Percentiles rank a stretch among this genome's conserved stretches.
Conservation (phyloP, 2,797 vertebrate species). For the Cynodonichthys magdalenae region DNA sequence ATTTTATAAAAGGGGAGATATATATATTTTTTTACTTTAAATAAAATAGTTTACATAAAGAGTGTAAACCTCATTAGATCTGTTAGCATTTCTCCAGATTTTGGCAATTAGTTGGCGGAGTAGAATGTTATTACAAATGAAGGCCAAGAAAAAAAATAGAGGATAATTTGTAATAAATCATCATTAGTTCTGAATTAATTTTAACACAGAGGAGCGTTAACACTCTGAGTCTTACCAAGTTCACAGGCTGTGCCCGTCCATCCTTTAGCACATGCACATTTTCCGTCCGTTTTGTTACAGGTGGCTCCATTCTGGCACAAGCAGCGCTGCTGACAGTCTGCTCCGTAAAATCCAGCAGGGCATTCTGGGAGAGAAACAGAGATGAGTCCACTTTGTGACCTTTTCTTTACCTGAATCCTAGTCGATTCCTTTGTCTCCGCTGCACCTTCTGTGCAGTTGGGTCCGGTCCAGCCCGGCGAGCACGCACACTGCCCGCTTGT, state of each 20-base stretch:
- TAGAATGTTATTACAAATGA: conserved; percentile 13
- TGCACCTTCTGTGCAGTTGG: conserved; percentile 86
- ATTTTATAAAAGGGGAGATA: background rate
- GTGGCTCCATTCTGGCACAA: conserved; percentile 87
- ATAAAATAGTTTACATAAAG: conserved; percentile 5
- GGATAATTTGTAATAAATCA: conserved; percentile 10
- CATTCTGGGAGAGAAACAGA: conserved; percentile 79
- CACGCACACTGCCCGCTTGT: conserved; percentile 86
- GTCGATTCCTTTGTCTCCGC: background rate
- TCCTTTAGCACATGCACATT: conserved; percentile 83
- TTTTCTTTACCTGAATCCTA: conserved; percentile 17
- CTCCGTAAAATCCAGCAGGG: conserved; percentile 81
- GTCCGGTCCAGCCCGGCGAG: conserved; percentile 86
- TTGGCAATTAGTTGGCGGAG: background rate
- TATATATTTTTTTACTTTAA: conserved; percentile 2
- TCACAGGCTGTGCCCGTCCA: conserved; percentile 91
- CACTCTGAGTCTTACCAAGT: conserved; percentile 77
- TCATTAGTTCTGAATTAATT: background rate
- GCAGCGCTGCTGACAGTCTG: conserved; percentile 84
- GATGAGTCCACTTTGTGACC: conserved; percentile 10
- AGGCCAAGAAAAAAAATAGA: background rate
- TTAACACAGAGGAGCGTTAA: conserved; percentile 24
- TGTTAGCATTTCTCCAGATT: conserved; percentile 8
- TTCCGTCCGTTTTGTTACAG: conserved; percentile 83
- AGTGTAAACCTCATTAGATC: background rate